Evolutionary conservation across 2,888 invertebrate species (phyloP).

Genomic region (Spodoptera exigua): DNA sequence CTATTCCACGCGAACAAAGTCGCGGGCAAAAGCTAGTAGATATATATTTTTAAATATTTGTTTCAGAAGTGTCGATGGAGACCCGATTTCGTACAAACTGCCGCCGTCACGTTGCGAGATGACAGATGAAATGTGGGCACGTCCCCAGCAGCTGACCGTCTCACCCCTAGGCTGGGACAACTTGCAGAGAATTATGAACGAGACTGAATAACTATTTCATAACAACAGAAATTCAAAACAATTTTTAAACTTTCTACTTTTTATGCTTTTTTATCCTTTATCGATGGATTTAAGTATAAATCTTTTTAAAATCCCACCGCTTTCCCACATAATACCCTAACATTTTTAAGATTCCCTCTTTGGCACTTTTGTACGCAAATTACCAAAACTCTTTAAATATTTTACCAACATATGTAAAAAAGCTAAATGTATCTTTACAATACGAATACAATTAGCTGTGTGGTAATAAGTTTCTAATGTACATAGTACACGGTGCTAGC

Average conservation of each 20-base stretch:
- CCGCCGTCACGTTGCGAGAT: constrained; percentile 77
- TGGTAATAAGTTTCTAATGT: too few relatives aligned
- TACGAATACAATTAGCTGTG: too few relatives aligned
- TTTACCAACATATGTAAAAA: too few relatives aligned
- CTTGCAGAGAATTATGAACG: constrained; percentile 46
- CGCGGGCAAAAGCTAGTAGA: too few relatives aligned
- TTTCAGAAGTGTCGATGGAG: constrained; percentile 80
- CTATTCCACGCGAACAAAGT: too few relatives aligned
- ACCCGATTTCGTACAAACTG: constrained; percentile 84
- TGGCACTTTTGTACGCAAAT: too few relatives aligned
- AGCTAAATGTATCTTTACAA: too few relatives aligned
- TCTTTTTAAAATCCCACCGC: not conserved
- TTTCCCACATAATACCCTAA: not conserved
- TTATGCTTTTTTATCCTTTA: too few relatives aligned
- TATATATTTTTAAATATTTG: not conserved
- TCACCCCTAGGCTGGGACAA: constrained; percentile 70
- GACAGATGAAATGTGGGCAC: constrained; percentile 80
- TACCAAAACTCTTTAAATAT: too few relatives aligned
- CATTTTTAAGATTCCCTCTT: not conserved
- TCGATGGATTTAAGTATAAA: too few relatives aligned
- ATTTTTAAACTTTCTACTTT: not conserved
- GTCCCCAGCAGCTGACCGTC: constrained; percentile 71
- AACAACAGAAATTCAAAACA: not conserved
- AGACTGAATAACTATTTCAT: constrained; percentile 26
- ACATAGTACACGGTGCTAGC: too few relatives aligned